Evolutionary conservation across 2,113 vertebrate genomes (phyloP), one percentile per base, ranked within the genome.

Genomic region (Rhizomys pruinosus): DNA sequence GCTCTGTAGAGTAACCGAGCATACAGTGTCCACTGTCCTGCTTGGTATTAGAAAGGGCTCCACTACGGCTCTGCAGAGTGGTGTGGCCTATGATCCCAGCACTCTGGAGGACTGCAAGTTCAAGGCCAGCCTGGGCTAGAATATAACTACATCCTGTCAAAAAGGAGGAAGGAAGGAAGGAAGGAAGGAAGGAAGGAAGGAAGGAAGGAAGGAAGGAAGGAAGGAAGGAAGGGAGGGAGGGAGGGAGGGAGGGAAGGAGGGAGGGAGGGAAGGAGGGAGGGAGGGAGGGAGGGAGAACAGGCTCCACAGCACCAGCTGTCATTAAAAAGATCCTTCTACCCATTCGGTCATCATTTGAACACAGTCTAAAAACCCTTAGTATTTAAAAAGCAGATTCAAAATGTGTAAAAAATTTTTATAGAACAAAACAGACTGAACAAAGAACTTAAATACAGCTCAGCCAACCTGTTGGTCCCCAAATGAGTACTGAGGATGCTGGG

Each of bases 301-400:
- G 23, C 8, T 4, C 68, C 1, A 0, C 22, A 34, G 52, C 55
- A 42, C 25, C 64, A 61, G 16, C 64, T 5, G 0, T 39, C 55
- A 27, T 19, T 16, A 42, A 63, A 92, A 44, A 71, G 22, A 66
- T 66, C 80, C 80, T 34, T 61, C 44, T 19, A 72, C 22, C 84
- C 37, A n/a, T 71, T 44, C 34, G 20, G 74, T 37, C 34, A 6
- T 44, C 59, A 27, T 61, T 72, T 92, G 90, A 95, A 90, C 78
- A 13, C 37, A 11, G 29, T 84, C 85, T 86, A 88, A 61, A 79
- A 93, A 90, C 7, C 19, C 74, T 92, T 84, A 86, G 29, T 94
- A 94, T 82, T 94, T 93, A 87, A 92, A 97, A 95, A 94, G 90
- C 88, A 85, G 25, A 64, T 66, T 85, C 34, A 22, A 61, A 19